These are phyloP conservation scores for Calosoma granatense DNA, from an alignment of 1,140 invertebrate genomes.

Conservation along the genomic window DNA sequence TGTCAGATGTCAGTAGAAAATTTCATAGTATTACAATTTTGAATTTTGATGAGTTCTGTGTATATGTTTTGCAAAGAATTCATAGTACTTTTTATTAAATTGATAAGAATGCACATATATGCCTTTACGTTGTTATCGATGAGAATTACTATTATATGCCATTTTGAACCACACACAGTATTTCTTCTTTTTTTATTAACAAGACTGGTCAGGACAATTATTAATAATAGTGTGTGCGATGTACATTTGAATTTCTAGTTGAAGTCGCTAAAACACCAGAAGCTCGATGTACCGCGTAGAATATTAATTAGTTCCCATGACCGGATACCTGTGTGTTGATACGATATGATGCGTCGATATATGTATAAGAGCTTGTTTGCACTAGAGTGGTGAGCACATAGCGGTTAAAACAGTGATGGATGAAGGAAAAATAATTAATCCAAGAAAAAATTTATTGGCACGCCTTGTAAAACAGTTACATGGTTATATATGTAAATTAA, in stretches of 20 bases:
- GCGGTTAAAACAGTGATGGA: not conserved
- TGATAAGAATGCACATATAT: too few relatives aligned
- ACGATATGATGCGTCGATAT: not conserved
- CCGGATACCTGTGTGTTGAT: too few relatives aligned
- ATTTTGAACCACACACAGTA: not conserved
- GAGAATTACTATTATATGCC: not conserved
- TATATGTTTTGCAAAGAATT: too few relatives aligned
- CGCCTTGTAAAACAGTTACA: too few relatives aligned
- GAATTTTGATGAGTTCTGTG: too few relatives aligned
- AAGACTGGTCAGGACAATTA: not conserved
- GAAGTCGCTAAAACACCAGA: not conserved
- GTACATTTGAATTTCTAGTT: not conserved
- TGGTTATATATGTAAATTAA: too few relatives aligned
- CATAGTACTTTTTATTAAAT: too few relatives aligned
- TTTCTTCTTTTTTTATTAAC: not conserved
- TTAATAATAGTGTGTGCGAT: not conserved
- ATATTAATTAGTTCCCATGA: not conserved
- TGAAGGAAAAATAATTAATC: not conserved
- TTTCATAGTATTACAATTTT: too few relatives aligned
- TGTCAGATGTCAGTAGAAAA: too few relatives aligned
- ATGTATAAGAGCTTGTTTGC: too few relatives aligned
- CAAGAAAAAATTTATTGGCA: not conserved
- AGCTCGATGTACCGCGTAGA: not conserved
- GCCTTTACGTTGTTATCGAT: not conserved
- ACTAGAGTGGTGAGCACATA: too few relatives aligned